Evolutionary conservation across 2,888 invertebrate genomes (phyloP).

Genomic region (Melangyna quadrimaculata): DNA sequence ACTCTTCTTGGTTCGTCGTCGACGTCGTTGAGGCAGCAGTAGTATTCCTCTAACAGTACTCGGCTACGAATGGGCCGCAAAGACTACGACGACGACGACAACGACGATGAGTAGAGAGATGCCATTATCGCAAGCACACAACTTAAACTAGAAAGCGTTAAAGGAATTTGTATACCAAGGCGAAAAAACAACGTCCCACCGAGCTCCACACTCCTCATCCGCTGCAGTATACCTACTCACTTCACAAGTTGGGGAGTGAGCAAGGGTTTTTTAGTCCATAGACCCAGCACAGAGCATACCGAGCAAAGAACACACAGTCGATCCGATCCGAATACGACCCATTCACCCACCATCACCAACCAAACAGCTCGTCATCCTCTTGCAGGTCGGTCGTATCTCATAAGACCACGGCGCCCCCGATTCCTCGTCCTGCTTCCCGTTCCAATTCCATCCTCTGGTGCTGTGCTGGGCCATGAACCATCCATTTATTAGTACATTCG

Average conservation of each 20-base stretch:
- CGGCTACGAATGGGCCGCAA: conserved; percentile 62
- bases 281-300: conserved; percentile 19
- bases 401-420: conserved; percentile 63
- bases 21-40: conserved; percentile 58
- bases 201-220: conserved; percentile 10
- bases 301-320: background rate
- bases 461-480: conserved; percentile 58
- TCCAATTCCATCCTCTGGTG: conserved; percentile 59
- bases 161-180: conserved; percentile 67
- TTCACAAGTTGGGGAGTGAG: conserved; percentile 26
- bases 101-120: conserved; percentile 64
- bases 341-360: conserved; percentile 64
- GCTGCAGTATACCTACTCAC: conserved; percentile 32
- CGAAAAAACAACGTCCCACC: conserved; percentile 40
- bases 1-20: conserved; percentile 68
- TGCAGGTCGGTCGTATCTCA: conserved; percentile 72
- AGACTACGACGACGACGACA: conserved; percentile 65
- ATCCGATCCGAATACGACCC: conserved; percentile 43
- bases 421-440: conserved; percentile 39
- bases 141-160: conserved; percentile 71
- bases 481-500: conserved; percentile 6
- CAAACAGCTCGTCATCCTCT: conserved; percentile 65
- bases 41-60: conserved; percentile 68
- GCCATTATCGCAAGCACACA: conserved; percentile 71
- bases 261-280: conserved; percentile 48